Evolutionary conservation across 2,888 invertebrate genomes (phyloP).

Genomic region (Acleris laterana): DNA sequence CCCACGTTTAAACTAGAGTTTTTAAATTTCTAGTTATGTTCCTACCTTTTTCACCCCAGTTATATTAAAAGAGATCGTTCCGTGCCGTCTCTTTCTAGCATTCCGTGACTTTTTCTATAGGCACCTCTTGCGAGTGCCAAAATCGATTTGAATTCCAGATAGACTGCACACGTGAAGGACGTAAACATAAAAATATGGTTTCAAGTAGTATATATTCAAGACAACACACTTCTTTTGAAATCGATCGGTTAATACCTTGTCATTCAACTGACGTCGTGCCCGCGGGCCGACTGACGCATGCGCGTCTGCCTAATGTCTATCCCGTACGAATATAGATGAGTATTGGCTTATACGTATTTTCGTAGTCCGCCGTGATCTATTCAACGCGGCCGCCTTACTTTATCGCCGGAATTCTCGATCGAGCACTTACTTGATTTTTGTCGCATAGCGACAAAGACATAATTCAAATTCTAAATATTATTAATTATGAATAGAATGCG

Average conservation of each 20-base stretch:
- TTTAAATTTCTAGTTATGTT: no score
- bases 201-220: slow-evolving; percentile 44
- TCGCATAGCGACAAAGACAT: slow-evolving; percentile 79
- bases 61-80: no score
- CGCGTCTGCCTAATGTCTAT: slow-evolving; percentile 81
- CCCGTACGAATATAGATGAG: slow-evolving; percentile 75
- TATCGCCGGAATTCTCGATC: slow-evolving; percentile 67
- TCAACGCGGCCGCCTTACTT: slow-evolving; percentile 71
- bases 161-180: slow-evolving; percentile 2
- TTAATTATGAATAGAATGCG: slow-evolving; percentile 73
- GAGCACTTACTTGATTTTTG: slow-evolving; percentile 74
- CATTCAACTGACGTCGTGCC: slow-evolving; percentile 79
- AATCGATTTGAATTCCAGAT: slow-evolving; percentile 15
- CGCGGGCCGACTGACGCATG: slow-evolving; percentile 74
- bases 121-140: slow-evolving; percentile 13
- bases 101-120: no score
- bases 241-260: slow-evolving; percentile 79
- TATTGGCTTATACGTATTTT: slow-evolving; percentile 69
- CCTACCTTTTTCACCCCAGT: no score
- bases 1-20: no score
- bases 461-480: slow-evolving; percentile 69
- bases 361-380: slow-evolving; percentile 67
- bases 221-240: slow-evolving; percentile 72
- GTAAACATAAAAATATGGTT: slow-evolving; percentile 23
- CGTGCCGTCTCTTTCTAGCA: no score